A percentile compares a stretch with the other conserved stretches of the same genome.
Evolutionary conservation across 2,113 vertebrate genomes (phyloP).

Genomic region (Forbesichthys papilliferus): DNA sequence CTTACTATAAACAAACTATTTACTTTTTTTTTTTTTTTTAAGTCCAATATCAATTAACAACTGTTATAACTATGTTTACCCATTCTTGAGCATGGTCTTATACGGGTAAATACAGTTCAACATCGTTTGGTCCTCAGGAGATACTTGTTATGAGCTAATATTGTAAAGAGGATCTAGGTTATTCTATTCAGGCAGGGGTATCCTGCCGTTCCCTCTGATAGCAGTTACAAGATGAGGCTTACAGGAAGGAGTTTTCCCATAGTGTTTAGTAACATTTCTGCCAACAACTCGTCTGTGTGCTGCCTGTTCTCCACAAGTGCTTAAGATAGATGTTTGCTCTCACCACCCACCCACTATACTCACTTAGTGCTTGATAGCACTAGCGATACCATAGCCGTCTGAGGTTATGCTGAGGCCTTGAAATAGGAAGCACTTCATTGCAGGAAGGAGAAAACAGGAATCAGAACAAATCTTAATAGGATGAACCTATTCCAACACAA

Average conservation of each 20-base stretch:
- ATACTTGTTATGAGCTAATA: no score
- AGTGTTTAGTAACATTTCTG: background rate
- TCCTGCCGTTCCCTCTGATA: no score
- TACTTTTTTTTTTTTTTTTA: no score
- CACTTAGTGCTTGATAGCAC: background rate
- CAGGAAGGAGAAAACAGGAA: background rate
- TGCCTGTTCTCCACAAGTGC: background rate
- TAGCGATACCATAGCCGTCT: background rate
- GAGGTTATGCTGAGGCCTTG: background rate
- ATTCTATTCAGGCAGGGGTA: no score
- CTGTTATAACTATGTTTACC: background rate
- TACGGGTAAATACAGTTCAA: no score
- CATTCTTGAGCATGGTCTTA: background rate
- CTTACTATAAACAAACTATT: no score
- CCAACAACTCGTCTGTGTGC: constrained; percentile 1
- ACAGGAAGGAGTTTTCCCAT: no score
- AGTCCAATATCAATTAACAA: background rate
- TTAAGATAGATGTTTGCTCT: constrained; percentile 17
- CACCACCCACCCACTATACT: background rate
- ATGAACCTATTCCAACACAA: no score
- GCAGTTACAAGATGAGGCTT: no score
- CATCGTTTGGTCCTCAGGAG: no score
- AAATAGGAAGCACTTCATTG: constrained; percentile 29
- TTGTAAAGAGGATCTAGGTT: no score
- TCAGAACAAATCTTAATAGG: background rate